phyloP scores from a whole-genome alignment of 2,113 vertebrate species.

The Tursiops truncatus region DNA sequence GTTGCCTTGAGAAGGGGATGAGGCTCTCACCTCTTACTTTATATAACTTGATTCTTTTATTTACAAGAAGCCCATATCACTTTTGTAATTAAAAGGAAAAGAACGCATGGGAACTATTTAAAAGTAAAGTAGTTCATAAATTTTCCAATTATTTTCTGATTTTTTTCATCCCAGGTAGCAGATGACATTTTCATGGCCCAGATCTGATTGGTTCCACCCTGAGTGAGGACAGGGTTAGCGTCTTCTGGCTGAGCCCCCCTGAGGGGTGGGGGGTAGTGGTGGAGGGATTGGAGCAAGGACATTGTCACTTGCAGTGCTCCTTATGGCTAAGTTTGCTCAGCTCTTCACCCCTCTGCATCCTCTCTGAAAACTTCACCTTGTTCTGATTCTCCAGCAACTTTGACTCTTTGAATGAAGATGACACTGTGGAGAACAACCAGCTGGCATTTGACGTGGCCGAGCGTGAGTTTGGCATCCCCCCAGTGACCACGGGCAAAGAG shows the following conservation, averaged over 20 bases:
- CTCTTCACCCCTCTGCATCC: not conserved
- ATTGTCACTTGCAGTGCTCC: not conserved
- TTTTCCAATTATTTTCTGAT: not conserved
- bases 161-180: not conserved
- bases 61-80: not conserved
- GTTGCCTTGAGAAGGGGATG: not conserved
- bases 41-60: not conserved
- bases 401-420: conserved; percentile 90
- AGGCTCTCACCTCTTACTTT: not conserved
- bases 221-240: not conserved
- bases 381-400: conserved; percentile 88
- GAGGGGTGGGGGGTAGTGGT: accelerated
- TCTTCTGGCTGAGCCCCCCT: not conserved
- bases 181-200: not conserved
- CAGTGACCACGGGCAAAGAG: conserved; percentile 90
- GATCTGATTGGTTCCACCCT: not conserved
- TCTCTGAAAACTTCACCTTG: not conserved
- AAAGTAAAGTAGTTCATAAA: not conserved
- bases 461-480: conserved; percentile 92
- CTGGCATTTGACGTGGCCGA: conserved; percentile 93
- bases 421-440: conserved; percentile 91
- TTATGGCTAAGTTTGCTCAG: not conserved
- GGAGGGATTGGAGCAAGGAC: no score
- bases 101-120: not conserved
- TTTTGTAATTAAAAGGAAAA: not conserved